These are phyloP conservation scores for Plotosus lineatus DNA, from an alignment of 2,113 vertebrate species.

Conservation along the genomic window DNA sequence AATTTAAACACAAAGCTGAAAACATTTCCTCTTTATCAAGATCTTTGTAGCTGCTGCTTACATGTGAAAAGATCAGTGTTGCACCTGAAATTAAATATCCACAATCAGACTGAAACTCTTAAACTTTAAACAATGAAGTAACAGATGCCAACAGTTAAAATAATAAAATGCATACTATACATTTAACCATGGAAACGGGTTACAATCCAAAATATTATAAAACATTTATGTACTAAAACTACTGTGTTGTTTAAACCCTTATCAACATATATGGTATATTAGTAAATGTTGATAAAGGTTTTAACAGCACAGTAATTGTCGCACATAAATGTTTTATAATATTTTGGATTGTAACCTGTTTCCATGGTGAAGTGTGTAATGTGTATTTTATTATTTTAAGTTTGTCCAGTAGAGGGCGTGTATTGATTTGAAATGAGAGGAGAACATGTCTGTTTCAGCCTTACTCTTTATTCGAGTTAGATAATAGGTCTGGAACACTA, in stretches of 20 bases:
- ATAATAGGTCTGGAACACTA: background rate
- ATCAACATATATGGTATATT: too few species aligned
- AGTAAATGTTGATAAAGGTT: too few species aligned
- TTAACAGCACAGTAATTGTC: too few species aligned
- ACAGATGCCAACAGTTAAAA: background rate
- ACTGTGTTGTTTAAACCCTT: too few species aligned
- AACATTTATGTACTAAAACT: too few species aligned
- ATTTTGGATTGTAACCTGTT: background rate
- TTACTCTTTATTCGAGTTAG: background rate
- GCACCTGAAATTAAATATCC: background rate
- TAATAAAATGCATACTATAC: too few species aligned
- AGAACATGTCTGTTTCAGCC: background rate
- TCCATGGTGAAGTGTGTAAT: background rate
- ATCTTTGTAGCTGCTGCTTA: background rate
- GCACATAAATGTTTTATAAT: background rate
- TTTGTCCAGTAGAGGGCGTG: constrained; percentile 34
- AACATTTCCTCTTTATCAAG: background rate
- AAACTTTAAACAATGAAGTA: background rate
- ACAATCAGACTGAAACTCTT: background rate
- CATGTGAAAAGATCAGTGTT: background rate
- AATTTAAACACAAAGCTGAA: too few species aligned
- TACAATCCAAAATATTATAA: too few species aligned
- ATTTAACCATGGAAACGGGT: too few species aligned
- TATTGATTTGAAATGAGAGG: background rate
- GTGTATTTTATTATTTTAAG: background rate